phyloP scores from a whole-genome alignment of 2,797 vertebrate genomes.

The Tiaroga cobitis region DNA sequence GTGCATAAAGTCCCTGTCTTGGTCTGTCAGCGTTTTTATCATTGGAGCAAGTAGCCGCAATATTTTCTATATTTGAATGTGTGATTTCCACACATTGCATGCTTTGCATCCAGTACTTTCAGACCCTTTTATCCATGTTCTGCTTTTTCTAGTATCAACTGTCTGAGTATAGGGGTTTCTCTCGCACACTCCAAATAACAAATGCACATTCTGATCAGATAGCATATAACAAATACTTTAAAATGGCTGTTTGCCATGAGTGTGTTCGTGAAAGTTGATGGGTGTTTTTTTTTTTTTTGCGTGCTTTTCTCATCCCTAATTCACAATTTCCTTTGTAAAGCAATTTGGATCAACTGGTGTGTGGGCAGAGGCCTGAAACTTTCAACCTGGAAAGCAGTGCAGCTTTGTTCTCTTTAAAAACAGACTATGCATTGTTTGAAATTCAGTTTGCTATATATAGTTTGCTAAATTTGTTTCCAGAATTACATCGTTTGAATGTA shows the following conservation, averaged over 20 bases:
- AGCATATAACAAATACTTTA: background rate
- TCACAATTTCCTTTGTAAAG: background rate
- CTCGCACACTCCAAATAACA: background rate
- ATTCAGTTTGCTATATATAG: background rate
- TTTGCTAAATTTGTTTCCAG: background rate
- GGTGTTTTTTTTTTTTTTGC: too few species aligned
- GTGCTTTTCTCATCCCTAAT: background rate
- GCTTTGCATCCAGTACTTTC: background rate
- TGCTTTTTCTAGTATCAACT: slow-evolving; percentile 1
- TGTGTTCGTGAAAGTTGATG: background rate
- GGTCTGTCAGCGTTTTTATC: too few species aligned
- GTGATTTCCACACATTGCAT: background rate
- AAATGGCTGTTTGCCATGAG: too few species aligned
- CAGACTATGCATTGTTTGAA: background rate
- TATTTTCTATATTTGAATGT: too few species aligned
- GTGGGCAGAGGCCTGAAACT: background rate
- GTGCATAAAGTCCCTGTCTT: too few species aligned
- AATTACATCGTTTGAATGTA: background rate
- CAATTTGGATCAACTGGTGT: background rate
- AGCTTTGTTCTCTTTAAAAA: background rate
- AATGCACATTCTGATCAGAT: too few species aligned
- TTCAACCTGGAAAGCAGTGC: background rate
- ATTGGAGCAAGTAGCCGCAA: too few species aligned
- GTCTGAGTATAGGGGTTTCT: background rate
- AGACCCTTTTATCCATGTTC: background rate